A percentile compares a stretch with the other conserved stretches of the same genome.
phyloP scores from a whole-genome alignment of 2,797 vertebrate species.

The Diglossa cyanea region DNA sequence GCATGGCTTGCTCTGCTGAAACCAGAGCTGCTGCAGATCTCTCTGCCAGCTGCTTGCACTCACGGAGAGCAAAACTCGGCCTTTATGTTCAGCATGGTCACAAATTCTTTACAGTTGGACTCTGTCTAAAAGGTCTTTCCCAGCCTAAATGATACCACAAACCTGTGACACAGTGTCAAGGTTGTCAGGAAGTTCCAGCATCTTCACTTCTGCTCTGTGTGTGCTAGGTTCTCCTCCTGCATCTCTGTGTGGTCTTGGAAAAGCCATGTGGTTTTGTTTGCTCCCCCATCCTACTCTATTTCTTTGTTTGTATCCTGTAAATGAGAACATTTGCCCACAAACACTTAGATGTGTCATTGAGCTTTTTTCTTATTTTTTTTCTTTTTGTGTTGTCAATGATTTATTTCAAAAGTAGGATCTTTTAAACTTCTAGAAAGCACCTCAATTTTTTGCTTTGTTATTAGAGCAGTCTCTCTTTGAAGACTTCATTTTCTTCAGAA shows the following conservation, averaged over 20 bases:
- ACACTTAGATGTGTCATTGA: not conserved
- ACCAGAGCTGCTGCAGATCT: not conserved
- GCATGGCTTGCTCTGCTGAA: not conserved
- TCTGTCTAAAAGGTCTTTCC: not conserved
- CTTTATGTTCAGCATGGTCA: not conserved
- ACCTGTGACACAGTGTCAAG: not conserved
- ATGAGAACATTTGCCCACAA: not conserved
- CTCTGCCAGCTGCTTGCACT: not conserved
- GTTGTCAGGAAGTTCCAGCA: not conserved
- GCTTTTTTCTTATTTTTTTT: not conserved
- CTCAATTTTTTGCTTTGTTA: slow-evolving; percentile 1
- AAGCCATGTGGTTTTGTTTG: not conserved
- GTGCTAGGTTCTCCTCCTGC: not conserved
- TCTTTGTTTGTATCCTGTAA: not conserved
- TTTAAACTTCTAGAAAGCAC: not conserved
- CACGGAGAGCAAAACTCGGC: not conserved
- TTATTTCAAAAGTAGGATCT: not conserved
- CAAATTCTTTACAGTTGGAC: rapidly evolving
- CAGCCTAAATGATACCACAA: not conserved
- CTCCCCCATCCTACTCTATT: not conserved
- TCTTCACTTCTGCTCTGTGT: not conserved
- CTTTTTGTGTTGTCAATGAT: not conserved
- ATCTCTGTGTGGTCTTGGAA: not conserved
- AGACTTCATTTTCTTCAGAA: not conserved
- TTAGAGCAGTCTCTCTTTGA: not conserved